Base-by-base conservation (phyloP, 2,797 vertebrate species). In the Linurgus olivaceus region DNA sequence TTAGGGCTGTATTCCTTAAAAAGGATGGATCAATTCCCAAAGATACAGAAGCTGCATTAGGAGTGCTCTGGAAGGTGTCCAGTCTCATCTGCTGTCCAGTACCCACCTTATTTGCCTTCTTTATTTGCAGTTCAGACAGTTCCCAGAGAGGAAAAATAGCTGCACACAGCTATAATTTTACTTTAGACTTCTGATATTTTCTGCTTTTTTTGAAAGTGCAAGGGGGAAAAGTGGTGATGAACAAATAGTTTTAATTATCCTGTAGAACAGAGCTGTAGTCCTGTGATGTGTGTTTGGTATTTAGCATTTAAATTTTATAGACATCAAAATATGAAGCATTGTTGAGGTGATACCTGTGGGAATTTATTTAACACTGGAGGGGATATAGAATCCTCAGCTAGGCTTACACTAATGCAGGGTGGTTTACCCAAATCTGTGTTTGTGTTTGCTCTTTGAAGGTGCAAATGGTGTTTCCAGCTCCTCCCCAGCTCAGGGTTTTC, bases 361-460 rank as follows among this genome's bases (percentile, higher is more conserved):
- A 24, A 44, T 52, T 11, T 26, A 17, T 51, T 68, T 23, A 25
- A 29, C 10, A 2, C 10, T 23, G 17, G 38, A 31, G 42, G 21
- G 35, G 13, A 24, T 45, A n/a, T 3, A 35, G n/a, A 48, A 76
- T 18, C 8, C 14, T 65, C 33, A 38, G 20, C 26, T 21, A 21
- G 8, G 6, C 51, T 83, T 11, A 11, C 13, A 10, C 10, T 26
- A 25, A 37, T 26, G 33, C 12, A 54, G 25, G 9, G 1, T 25
- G 18, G 2, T 42, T 80, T 63, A 15, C 23, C 4, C 29, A 44
- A 63, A 71, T 52, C 23, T 48, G 4, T 0, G 0, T 8, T 47
- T 0, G 0, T n/a, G 7, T 47, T 62, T 15, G 2, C 21, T 28
- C 4, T 66, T 33, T 77, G 37, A 76, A 58, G n/a, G 24, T 77